Evolutionary conservation across 1,140 invertebrate genomes (phyloP).

Genomic region (Brachionus koreanus): DNA sequence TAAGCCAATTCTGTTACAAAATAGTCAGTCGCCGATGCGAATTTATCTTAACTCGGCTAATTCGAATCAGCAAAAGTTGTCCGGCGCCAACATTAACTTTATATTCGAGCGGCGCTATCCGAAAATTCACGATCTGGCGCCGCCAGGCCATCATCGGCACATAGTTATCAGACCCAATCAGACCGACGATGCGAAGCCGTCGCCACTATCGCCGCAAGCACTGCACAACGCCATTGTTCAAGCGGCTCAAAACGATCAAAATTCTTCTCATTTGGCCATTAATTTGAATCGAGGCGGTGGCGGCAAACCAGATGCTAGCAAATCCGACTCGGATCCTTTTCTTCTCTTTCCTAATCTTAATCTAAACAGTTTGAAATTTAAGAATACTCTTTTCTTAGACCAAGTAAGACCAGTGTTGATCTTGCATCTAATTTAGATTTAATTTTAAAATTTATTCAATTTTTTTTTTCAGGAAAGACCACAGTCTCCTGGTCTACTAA

Average conservation of each 20-base stretch:
- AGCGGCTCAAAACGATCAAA: background rate
- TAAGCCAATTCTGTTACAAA: background rate
- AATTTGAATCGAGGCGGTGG: background rate
- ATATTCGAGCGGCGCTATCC: constrained; percentile 41
- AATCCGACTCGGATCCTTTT: background rate
- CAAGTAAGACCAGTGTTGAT: constrained; percentile 17
- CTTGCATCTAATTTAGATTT: background rate
- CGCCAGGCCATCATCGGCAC: background rate
- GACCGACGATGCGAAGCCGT: background rate
- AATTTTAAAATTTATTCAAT: background rate
- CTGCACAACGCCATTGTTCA: background rate
- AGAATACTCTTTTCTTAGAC: constrained; percentile 1
- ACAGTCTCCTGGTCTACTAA: background rate
- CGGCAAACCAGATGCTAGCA: background rate
- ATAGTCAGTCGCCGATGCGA: background rate
- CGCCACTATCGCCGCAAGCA: background rate
- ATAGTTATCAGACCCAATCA: background rate
- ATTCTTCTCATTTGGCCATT: constrained; percentile 20
- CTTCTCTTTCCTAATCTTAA: constrained; percentile 12
- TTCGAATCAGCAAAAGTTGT: background rate
- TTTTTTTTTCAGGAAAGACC: background rate
- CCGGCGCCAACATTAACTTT: constrained; percentile 33
- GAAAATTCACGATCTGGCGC: background rate
- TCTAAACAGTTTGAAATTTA: constrained; percentile 28
- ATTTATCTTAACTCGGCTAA: constrained; percentile 20